These are phyloP conservation scores for Arvicanthis niloticus DNA, from an alignment of 2,113 vertebrate species.

Conservation along the genomic window DNA sequence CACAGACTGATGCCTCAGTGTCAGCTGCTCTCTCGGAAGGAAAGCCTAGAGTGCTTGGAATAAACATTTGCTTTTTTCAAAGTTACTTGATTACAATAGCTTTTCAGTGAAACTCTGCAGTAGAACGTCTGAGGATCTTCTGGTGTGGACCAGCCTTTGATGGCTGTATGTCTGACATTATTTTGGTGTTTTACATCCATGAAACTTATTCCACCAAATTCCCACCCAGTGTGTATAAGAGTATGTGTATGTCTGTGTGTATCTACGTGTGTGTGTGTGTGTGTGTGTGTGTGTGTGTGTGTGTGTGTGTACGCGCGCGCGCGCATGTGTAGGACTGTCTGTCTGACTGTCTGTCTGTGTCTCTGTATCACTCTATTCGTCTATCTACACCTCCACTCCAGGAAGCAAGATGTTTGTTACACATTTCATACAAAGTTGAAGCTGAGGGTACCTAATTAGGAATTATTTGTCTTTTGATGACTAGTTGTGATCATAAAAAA, in stretches of 20 bases:
- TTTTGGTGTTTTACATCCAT: not conserved
- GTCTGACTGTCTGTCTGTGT: not conserved
- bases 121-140: not conserved
- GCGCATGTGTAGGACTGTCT: not conserved
- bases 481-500: rapidly evolving
- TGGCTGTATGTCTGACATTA: not conserved
- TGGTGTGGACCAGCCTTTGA: not conserved
- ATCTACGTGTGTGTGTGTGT: not conserved
- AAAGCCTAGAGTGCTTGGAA: conserved; percentile 38
- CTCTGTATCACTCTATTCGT: not conserved
- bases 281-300: not conserved
- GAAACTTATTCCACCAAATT: not conserved
- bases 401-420: not conserved
- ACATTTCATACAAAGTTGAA: not conserved
- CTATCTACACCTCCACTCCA: too few species aligned
- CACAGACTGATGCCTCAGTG: not conserved
- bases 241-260: not conserved
- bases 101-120: not conserved
- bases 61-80: not conserved
- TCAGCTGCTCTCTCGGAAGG: conserved; percentile 32
- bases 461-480: not conserved
- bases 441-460: not conserved
- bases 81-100: not conserved
- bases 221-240: not conserved
- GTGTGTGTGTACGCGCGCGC: not conserved